Evolutionary conservation across 2,113 vertebrate genomes (phyloP).

Genomic region (Cyanocitta stelleri): DNA sequence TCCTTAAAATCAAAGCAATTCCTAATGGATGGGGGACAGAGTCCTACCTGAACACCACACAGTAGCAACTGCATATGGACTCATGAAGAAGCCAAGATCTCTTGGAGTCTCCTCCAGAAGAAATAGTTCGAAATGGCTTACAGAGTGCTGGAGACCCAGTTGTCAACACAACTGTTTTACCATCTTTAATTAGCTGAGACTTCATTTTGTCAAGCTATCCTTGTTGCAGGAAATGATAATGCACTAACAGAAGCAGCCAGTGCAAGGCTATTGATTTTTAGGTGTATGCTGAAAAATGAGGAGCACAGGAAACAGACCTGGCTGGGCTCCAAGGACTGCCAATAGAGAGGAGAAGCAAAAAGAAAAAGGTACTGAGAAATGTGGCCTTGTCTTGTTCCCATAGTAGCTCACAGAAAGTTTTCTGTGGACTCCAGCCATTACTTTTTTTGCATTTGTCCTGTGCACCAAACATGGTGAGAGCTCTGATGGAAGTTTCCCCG

Average conservation of each 20-base stretch:
- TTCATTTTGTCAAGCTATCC: background rate
- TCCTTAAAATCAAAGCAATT: background rate
- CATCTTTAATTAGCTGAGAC: background rate
- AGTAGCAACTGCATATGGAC: background rate
- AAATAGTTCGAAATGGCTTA: background rate
- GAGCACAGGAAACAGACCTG: conserved; percentile 5
- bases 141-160: background rate
- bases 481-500: background rate
- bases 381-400: background rate
- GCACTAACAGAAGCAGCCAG: background rate
- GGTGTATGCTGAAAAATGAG: background rate
- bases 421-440: background rate
- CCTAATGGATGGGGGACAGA: background rate
- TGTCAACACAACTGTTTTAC: background rate
- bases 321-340: background rate
- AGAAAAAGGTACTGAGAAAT: background rate
- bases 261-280: conserved; percentile 11
- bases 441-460: background rate
- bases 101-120: background rate
- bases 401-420: background rate
- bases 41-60: background rate
- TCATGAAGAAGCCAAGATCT: background rate
- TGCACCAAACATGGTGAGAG: background rate
- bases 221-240: conserved; percentile 25
- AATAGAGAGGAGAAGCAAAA: background rate